Percentiles rank a stretch among this genome's conserved stretches.
phyloP scores from a whole-genome alignment of 2,113 vertebrate genomes.

The Parotia lawesii region DNA sequence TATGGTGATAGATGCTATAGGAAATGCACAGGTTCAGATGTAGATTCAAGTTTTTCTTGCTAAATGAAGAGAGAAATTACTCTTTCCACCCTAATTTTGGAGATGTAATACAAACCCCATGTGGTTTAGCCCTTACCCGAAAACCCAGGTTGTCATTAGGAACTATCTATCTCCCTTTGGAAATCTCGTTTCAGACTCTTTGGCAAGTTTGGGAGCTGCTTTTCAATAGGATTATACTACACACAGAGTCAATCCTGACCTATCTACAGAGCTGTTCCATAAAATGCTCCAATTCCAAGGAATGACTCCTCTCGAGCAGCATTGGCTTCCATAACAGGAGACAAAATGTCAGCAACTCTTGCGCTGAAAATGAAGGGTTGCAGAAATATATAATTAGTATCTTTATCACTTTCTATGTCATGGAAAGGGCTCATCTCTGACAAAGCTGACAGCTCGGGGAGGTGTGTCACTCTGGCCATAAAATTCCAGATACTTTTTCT shows the following conservation, averaged over 20 bases:
- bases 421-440: not conserved
- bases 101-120: not conserved
- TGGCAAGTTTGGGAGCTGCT: not conserved
- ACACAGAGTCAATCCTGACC: not conserved
- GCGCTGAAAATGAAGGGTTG: not conserved
- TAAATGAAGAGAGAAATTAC: not conserved
- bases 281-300: not conserved
- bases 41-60: not conserved
- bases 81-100: not conserved
- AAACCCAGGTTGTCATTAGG: not conserved
- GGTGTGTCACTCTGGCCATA: not conserved
- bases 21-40: not conserved
- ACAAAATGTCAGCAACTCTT: not conserved
- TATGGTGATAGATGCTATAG: not conserved
- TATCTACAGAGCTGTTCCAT: not conserved
- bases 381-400: not conserved
- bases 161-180: not conserved
- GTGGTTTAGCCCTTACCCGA: not conserved
- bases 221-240: not conserved
- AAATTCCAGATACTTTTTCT: not conserved
- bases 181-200: not conserved
- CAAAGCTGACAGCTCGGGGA: not conserved
- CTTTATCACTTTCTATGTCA: not conserved
- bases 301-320: not conserved
- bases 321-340: not conserved